Base-by-base conservation (phyloP, 2,113 vertebrate genomes). In the Cephalopholis sonnerati region DNA sequence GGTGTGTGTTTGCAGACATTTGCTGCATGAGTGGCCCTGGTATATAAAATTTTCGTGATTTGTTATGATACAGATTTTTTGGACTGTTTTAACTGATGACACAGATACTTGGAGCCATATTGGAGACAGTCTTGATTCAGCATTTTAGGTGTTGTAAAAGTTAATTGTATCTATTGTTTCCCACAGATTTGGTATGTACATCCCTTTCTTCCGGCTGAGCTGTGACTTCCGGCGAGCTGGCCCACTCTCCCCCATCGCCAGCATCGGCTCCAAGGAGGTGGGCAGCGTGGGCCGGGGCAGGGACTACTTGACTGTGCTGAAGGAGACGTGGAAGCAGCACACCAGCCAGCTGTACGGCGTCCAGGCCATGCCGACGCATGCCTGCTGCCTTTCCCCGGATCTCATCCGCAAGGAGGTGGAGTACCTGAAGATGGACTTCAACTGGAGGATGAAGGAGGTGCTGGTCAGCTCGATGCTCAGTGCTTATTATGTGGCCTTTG, bases 391-490 rank as follows among this genome's bases (percentile, higher is more conserved):
- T 27, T 99, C 98, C 2, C 98, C 98, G 0, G 97, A 98, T 77
- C 97, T 99, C 70, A 98, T 99, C 89, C 98, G 98, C 85, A 98
- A 94, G 13, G 98, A 99, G 91, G 98, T 99, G 84, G 97, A 99
- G 55, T 97, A 97, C 93, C 95, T 99, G 46, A 99, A 99, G 79
- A 96, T 99, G 96, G 97, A 99, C 90, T 99, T 99, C 82, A 99
- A 99, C 94, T 98, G 97, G 97, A 95, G 98, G 89, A 99, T 99
- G 97, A 99, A 99, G 87, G 98, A 99, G 87, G 98, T 99, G 91
- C 96, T 99, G 71, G 96, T 99, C 81, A 99, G 98, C 96, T 98
- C 98, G 77, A 99, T 99, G 97, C 97, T 99, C 90, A 99, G 97
- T 1, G 98, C 98, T 79, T 99, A 99, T 91, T 99, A 99, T 0